These are phyloP conservation scores for Lindbergichthys nudifrons DNA, from an alignment of 2,797 vertebrate species.

Conservation along the genomic window DNA sequence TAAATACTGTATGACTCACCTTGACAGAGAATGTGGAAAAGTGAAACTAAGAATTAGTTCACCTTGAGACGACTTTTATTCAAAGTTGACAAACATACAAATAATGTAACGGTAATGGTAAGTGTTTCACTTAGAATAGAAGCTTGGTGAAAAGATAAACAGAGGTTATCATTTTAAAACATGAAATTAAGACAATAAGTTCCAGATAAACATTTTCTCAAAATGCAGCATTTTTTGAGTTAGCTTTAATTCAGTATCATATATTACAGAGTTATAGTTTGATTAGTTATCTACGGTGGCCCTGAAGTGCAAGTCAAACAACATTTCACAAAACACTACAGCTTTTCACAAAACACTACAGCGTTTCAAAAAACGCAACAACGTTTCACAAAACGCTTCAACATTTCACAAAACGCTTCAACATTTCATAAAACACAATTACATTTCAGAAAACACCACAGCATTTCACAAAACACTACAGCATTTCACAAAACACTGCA, in stretches of 20 bases:
- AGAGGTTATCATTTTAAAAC: neutral
- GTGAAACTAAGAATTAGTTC: neutral
- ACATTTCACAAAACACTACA: too few relatives aligned
- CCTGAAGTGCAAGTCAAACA: too few relatives aligned
- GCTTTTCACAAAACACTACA: too few relatives aligned
- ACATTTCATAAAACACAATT: too few relatives aligned
- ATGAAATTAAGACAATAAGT: neutral
- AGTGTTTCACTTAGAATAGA: neutral
- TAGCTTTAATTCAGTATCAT: neutral
- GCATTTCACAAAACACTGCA: too few relatives aligned
- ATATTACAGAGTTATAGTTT: neutral
- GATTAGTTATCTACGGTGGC: too few relatives aligned
- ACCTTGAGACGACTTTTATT: neutral
- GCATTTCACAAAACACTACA: too few relatives aligned
- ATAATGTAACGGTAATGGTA: too few relatives aligned
- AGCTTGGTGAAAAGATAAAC: neutral
- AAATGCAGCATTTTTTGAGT: neutral
- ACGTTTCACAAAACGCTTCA: too few relatives aligned
- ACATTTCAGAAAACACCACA: too few relatives aligned
- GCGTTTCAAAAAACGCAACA: too few relatives aligned
- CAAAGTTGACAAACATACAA: neutral
- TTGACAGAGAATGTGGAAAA: neutral
- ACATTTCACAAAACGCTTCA: too few relatives aligned
- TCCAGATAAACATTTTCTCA: neutral
- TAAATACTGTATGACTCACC: neutral